A percentile compares a stretch with the other conserved stretches of the same genome.
These are phyloP conservation scores for Trichonephila clavata DNA, from an alignment of 1,140 invertebrate genomes.

Conservation along the genomic window DNA sequence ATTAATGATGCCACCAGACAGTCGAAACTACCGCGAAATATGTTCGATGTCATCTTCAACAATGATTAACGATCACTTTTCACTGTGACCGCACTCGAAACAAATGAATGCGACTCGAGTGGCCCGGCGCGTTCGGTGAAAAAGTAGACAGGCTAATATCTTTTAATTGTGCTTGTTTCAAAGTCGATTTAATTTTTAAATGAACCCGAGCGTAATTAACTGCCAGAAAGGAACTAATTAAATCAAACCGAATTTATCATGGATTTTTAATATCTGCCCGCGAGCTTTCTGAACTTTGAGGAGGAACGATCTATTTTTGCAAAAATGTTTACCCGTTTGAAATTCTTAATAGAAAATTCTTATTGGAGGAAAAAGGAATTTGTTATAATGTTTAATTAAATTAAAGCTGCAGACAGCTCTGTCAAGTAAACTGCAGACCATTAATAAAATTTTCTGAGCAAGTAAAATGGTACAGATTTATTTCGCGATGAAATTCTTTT, in stretches of 20 bases:
- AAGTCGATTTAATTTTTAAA: neutral
- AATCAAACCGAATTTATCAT: neutral
- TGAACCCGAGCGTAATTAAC: neutral
- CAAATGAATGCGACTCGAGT: slow-evolving; percentile 32
- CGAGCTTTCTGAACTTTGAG: too few species aligned
- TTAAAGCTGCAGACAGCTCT: too few species aligned
- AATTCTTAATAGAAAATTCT: too few species aligned
- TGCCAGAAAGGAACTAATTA: neutral
- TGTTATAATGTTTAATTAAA: too few species aligned
- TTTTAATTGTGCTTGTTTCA: neutral
- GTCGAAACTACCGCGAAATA: slow-evolving; percentile 19
- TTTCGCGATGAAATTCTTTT: too few species aligned
- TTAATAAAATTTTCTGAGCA: too few species aligned
- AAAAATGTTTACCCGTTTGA: too few species aligned
- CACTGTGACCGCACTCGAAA: neutral
- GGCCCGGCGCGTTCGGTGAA: neutral
- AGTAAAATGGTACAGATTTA: too few species aligned
- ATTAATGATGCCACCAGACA: slow-evolving; percentile 4
- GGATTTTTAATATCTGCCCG: neutral
- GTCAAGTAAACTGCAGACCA: too few species aligned
- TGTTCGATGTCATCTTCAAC: slow-evolving; percentile 37
- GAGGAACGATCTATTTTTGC: too few species aligned
- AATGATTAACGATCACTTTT: slow-evolving; percentile 7
- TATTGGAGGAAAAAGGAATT: too few species aligned
- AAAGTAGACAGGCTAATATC: neutral